Percentiles rank a stretch among this genome's conserved stretches.
These are phyloP conservation scores for Druceiella hillmani DNA, from an alignment of 2,888 invertebrate species.

Conservation along the genomic window DNA sequence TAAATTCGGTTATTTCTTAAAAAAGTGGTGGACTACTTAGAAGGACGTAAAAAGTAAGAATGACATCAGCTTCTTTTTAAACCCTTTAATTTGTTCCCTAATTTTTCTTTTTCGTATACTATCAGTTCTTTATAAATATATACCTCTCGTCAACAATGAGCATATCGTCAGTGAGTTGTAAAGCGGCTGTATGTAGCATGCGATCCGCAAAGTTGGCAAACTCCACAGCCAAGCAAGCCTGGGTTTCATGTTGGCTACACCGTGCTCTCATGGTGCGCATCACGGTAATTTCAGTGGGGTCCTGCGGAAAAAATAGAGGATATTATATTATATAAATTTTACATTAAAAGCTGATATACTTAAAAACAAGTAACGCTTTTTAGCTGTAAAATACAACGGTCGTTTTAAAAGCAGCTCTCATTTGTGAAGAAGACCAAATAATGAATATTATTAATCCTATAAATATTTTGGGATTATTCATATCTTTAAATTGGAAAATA, in stretches of 20 bases:
- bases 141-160: constrained; percentile 69
- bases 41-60: background rate
- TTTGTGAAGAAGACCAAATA: too few relatives aligned
- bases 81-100: background rate
- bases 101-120: background rate
- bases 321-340: too few relatives aligned
- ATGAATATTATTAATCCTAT: too few relatives aligned
- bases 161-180: constrained; percentile 70
- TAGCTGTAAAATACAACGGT: too few relatives aligned
- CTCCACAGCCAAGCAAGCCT: constrained; percentile 79
- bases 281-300: constrained; percentile 60
- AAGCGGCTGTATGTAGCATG: constrained; percentile 71
- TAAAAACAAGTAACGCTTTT: too few relatives aligned
- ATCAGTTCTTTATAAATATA: constrained; percentile 10
- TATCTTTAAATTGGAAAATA: too few relatives aligned
- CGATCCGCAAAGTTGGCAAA: constrained; percentile 77
- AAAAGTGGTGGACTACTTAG: background rate
- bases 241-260: constrained; percentile 71
- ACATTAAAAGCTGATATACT: too few relatives aligned
- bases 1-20: constrained; percentile 3
- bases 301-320: constrained; percentile 32
- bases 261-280: constrained; percentile 70
- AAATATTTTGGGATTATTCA: too few relatives aligned
- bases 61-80: constrained; percentile 2
- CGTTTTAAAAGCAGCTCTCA: too few relatives aligned